These are phyloP conservation scores for Drosophila koepferae DNA, from an alignment of 2,888 invertebrate species.

Conservation along the genomic window DNA sequence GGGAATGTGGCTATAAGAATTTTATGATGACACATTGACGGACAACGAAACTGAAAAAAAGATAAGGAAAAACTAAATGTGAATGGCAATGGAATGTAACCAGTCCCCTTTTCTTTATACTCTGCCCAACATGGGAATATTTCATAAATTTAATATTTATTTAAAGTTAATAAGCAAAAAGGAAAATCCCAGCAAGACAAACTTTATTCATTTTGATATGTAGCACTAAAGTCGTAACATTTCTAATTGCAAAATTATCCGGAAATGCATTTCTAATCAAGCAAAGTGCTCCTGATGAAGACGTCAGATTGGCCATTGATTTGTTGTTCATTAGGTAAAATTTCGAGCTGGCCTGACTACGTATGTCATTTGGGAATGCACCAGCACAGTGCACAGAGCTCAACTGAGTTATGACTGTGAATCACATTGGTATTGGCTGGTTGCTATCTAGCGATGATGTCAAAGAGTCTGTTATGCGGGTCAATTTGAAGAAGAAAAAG, in stretches of 20 bases:
- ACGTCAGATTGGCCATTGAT: constrained; percentile 1
- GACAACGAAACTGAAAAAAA: constrained; percentile 8
- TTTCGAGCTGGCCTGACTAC: neutral
- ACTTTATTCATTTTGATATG: neutral
- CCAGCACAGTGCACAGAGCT: neutral
- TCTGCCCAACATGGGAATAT: neutral
- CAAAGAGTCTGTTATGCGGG: constrained; percentile 71
- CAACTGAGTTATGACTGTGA: neutral
- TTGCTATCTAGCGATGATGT: constrained; percentile 58
- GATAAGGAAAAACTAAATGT: neutral
- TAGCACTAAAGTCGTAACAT: neutral
- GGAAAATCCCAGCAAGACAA: neutral
- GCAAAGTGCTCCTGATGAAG: neutral
- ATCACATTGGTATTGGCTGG: neutral
- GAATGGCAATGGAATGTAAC: neutral
- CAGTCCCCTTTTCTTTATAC: no score
- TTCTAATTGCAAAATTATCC: neutral
- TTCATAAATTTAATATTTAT: neutral
- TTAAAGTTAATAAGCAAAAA: neutral
- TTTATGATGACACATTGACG: constrained; percentile 24
- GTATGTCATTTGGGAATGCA: neutral
- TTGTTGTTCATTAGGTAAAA: neutral
- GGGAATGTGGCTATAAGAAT: constrained; percentile 20
- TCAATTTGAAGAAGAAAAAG: constrained; percentile 61
- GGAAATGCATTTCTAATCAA: neutral